Conservation (phyloP, 2,113 vertebrate species). For the Pedetes capensis region DNA sequence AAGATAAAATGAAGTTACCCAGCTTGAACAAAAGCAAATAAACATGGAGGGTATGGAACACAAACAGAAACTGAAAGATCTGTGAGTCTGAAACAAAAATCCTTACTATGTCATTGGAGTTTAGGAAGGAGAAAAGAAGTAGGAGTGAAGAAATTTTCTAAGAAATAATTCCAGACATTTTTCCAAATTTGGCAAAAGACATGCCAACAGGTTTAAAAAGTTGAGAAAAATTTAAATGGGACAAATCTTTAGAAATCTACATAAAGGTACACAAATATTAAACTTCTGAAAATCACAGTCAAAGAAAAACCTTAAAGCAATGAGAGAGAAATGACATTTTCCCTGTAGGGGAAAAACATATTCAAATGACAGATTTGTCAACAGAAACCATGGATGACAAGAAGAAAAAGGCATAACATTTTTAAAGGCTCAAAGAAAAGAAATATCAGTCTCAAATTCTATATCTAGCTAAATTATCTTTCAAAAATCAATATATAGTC, state of each 20-base stretch:
- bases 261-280: neutral
- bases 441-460: neutral
- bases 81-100: neutral
- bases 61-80: neutral
- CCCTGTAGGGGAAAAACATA: neutral
- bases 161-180: neutral
- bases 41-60: rapidly evolving
- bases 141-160: neutral
- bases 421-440: conserved; percentile 25
- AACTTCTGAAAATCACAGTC: neutral
- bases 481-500: neutral
- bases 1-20: neutral
- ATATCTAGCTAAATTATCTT: neutral
- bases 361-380: neutral
- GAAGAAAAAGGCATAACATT: neutral
- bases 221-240: neutral
- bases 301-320: neutral
- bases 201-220: neutral
- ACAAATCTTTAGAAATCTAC: neutral
- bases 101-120: neutral
- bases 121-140: neutral
- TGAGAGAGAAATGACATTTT: neutral
- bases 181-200: neutral
- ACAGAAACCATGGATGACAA: neutral
- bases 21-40: neutral